Percentiles rank a stretch among this genome's conserved stretches.
phyloP scores from a whole-genome alignment of 1,140 invertebrate genomes.

The Ditylenchus dipsaci region DNA sequence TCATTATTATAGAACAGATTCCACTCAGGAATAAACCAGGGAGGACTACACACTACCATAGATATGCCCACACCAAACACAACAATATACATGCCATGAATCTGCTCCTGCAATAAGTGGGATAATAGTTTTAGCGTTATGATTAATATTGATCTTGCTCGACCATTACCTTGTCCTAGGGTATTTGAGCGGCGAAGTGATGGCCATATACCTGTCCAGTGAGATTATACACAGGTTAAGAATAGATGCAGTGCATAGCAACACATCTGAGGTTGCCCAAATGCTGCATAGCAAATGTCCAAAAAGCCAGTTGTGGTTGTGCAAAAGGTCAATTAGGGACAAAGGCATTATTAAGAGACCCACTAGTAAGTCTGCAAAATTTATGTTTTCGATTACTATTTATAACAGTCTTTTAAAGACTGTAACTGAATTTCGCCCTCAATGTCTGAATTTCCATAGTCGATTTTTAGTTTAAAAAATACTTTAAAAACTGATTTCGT shows the following conservation, averaged over 20 bases:
- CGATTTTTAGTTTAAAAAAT: too few relatives aligned
- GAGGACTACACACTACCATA: slow-evolving; percentile 52
- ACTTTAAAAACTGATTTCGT: too few relatives aligned
- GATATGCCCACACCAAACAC: slow-evolving; percentile 48
- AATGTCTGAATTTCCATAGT: too few relatives aligned
- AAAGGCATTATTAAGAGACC: slow-evolving; percentile 64
- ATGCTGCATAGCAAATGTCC: slow-evolving; percentile 61
- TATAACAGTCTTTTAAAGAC: too few relatives aligned
- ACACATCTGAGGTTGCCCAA: slow-evolving; percentile 96
- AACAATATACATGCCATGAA: slow-evolving; percentile 50
- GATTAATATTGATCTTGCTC: too few relatives aligned
- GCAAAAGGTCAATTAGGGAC: slow-evolving; percentile 55
- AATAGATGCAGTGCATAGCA: slow-evolving; percentile 96
- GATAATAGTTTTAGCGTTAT: too few relatives aligned
- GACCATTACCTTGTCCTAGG: slow-evolving; percentile 68
- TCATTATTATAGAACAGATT: slow-evolving; percentile 32
- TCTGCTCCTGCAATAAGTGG: slow-evolving; percentile 47
- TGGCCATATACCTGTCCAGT: slow-evolving; percentile 93
- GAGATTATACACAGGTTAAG: slow-evolving; percentile 95
- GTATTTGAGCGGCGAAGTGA: slow-evolving; percentile 81
- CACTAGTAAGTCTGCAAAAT: slow-evolving; percentile 60
- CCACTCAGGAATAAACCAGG: slow-evolving; percentile 55
- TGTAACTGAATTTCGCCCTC: too few relatives aligned
- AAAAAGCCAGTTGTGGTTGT: slow-evolving; percentile 60
- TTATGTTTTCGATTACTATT: too few relatives aligned